These are phyloP conservation scores for Champsocephalus esox DNA, from an alignment of 2,797 vertebrate species.

Conservation along the genomic window DNA sequence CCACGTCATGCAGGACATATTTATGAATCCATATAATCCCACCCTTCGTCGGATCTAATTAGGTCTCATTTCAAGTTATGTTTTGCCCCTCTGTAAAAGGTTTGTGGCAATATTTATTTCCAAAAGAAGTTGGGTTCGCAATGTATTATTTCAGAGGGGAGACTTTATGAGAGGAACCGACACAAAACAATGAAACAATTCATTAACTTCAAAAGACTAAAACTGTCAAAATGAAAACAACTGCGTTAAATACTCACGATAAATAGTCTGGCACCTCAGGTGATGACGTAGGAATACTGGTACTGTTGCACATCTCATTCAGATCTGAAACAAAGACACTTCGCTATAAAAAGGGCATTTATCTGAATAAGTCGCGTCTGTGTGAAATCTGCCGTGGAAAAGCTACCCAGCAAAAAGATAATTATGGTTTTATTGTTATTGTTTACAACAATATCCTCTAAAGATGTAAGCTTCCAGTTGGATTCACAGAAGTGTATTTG, in stretches of 20 bases:
- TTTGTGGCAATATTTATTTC: no score
- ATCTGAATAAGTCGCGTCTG: neutral
- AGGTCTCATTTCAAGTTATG: no score
- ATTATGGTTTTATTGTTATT: neutral
- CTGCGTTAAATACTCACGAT: conserved; percentile 87
- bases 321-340: conserved; percentile 84
- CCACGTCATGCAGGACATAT: no score
- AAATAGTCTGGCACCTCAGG: conserved; percentile 94
- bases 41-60: no score
- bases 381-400: neutral
- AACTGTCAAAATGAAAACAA: neutral
- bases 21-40: no score
- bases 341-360: conserved; percentile 7
- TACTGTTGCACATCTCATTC: conserved; percentile 91
- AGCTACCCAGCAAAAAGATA: neutral
- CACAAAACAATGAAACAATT: neutral
- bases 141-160: neutral
- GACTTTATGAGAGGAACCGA: neutral
- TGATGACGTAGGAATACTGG: conserved; percentile 89
- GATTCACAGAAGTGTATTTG: conserved; percentile 12
- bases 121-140: no score
- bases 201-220: neutral
- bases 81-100: no score
- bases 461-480: neutral
- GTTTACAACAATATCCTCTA: neutral